These are phyloP conservation scores for Drosophila incognita DNA, from an alignment of 2,888 invertebrate genomes.

Conservation along the genomic window DNA sequence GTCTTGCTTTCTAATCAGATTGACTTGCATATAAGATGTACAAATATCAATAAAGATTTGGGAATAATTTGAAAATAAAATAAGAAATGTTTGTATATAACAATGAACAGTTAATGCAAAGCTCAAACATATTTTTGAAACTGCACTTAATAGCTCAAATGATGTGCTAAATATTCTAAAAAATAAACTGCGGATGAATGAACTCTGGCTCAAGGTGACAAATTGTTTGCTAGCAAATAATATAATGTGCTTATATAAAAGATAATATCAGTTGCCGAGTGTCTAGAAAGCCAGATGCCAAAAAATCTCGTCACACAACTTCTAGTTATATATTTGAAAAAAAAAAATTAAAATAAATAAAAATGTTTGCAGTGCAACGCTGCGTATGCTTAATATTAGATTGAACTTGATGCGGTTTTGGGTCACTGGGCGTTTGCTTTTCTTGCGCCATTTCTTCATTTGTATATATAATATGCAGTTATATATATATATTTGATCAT, in stretches of 20 bases:
- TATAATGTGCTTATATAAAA: neutral
- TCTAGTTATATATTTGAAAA: neutral
- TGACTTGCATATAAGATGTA: neutral
- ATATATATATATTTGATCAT: slow-evolving; percentile 16
- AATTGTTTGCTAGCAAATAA: slow-evolving; percentile 20
- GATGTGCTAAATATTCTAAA: slow-evolving; percentile 8
- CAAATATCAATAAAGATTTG: neutral
- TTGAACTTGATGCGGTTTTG: slow-evolving; percentile 33
- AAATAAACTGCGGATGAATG: slow-evolving; percentile 21
- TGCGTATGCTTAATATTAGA: slow-evolving; percentile 59
- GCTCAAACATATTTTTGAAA: neutral
- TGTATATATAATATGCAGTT: slow-evolving; percentile 32
- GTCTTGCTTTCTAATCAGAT: neutral
- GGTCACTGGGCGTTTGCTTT: slow-evolving; percentile 41
- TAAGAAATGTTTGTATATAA: neutral
- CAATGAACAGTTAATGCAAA: neutral
- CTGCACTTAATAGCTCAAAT: slow-evolving; percentile 13
- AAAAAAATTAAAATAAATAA: neutral
- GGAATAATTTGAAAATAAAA: neutral
- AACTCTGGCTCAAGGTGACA: slow-evolving; percentile 34
- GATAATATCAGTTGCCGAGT: slow-evolving; percentile 5
- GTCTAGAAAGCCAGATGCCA: neutral
- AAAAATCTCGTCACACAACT: slow-evolving; percentile 16
- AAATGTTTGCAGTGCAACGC: slow-evolving; percentile 23
- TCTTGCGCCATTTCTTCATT: slow-evolving; percentile 57